Evolutionary conservation across 2,888 invertebrate species (phyloP).

Genomic region (Lasioglossum morio): DNA sequence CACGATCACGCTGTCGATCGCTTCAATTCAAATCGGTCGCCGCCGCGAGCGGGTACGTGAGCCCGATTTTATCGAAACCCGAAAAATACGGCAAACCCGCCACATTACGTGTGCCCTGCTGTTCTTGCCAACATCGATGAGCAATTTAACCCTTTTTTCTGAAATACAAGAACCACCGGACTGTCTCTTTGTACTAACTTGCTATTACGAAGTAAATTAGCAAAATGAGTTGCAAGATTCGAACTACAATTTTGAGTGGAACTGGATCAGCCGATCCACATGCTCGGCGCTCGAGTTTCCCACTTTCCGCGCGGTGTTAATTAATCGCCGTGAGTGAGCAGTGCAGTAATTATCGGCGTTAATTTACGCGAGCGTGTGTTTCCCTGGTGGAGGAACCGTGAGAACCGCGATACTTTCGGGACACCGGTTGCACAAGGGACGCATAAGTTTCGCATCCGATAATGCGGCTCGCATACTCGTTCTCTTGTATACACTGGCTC

Average conservation of each 20-base stretch:
- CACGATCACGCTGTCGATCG: constrained; percentile 24
- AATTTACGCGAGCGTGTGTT: constrained; percentile 21
- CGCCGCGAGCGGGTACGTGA: constrained; percentile 33
- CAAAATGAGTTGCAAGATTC: too few species aligned
- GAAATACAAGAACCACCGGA: background rate
- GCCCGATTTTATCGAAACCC: constrained; percentile 37
- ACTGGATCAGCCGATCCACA: background rate
- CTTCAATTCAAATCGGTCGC: constrained; percentile 15
- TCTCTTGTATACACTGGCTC: background rate
- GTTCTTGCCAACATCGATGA: background rate
- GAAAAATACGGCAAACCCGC: background rate
- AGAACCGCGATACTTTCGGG: constrained; percentile 20
- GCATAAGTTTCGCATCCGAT: background rate
- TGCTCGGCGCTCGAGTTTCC: background rate
- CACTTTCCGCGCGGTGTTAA: constrained; percentile 13
- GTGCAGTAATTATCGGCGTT: constrained; percentile 7
- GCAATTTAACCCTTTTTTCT: background rate
- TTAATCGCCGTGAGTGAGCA: constrained; percentile 30
- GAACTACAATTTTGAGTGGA: background rate
- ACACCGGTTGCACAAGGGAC: background rate
- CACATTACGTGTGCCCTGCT: background rate
- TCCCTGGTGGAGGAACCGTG: background rate
- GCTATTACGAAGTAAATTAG: background rate
- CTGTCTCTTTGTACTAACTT: background rate
- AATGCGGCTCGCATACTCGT: background rate